These are phyloP conservation scores for Trematomus loennbergii DNA, from an alignment of 2,113 vertebrate species.

Conservation along the genomic window DNA sequence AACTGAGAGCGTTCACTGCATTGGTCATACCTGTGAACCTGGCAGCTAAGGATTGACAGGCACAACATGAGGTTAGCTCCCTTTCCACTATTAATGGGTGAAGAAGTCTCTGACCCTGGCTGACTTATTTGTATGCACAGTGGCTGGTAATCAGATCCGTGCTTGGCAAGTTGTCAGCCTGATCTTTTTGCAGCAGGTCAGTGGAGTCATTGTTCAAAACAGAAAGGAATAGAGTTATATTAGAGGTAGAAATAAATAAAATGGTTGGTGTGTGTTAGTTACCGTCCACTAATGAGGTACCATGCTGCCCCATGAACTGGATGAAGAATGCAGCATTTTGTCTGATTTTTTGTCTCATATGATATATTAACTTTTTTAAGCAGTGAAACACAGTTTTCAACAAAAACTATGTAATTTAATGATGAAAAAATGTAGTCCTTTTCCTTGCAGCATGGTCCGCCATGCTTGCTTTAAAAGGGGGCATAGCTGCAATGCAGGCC, in stretches of 20 bases:
- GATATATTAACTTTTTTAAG: too few species aligned
- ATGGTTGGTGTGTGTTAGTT: background rate
- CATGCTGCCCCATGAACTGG: background rate
- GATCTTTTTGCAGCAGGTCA: constrained; percentile 30
- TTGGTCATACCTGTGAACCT: constrained; percentile 40
- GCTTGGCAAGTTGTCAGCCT: constrained; percentile 20
- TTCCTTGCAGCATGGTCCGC: too few species aligned
- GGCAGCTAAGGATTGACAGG: constrained; percentile 28
- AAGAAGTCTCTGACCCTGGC: constrained; percentile 23
- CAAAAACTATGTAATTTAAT: too few species aligned
- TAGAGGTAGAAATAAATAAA: constrained; percentile 12
- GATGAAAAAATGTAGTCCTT: too few species aligned
- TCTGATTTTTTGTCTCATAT: background rate
- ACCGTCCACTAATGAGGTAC: background rate
- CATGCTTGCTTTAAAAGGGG: too few species aligned
- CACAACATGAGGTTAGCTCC: constrained; percentile 35
- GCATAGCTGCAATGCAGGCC: too few species aligned
- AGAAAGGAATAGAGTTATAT: background rate
- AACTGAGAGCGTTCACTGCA: constrained; percentile 23
- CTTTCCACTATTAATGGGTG: constrained; percentile 43
- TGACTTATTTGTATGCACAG: constrained; percentile 31
- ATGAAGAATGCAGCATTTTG: background rate
- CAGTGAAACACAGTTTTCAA: too few species aligned
- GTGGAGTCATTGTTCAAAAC: constrained; percentile 1
- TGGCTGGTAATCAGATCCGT: constrained; percentile 33